A percentile compares a stretch with the other conserved stretches of the same genome.
Conservation (phyloP, 2,797 vertebrate species). For the Lates japonicus region DNA sequence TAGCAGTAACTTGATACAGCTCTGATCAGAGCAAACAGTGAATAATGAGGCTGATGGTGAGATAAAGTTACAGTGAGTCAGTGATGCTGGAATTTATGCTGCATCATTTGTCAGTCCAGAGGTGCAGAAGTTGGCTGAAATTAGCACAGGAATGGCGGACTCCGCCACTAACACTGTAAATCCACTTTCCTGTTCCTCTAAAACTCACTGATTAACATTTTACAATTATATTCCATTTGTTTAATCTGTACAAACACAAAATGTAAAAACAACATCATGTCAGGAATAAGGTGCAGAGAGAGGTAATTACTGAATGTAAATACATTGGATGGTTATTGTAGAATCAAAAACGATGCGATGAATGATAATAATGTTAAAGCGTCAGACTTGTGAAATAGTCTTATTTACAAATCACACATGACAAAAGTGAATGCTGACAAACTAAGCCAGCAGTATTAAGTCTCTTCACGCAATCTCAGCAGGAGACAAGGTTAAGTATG, state of each 20-base stretch:
- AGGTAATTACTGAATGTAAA: background rate
- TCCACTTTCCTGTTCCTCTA: too few relatives aligned
- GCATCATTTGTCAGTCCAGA: too few relatives aligned
- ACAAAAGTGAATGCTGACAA: slow-evolving; percentile 32
- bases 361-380: background rate
- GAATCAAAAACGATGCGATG: background rate
- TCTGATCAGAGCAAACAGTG: background rate
- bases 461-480: slow-evolving; percentile 42
- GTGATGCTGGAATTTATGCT: too few relatives aligned
- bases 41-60: too few relatives aligned
- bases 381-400: background rate
- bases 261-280: too few relatives aligned
- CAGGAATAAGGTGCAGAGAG: background rate
- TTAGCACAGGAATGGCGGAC: too few relatives aligned
- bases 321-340: background rate
- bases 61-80: background rate
- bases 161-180: too few relatives aligned
- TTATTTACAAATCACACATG: slow-evolving; percentile 20
- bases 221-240: too few relatives aligned
- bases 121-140: too few relatives aligned
- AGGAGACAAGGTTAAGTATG: slow-evolving; percentile 75
- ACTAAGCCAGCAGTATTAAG: slow-evolving; percentile 24
- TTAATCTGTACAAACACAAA: too few relatives aligned
- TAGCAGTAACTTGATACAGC: background rate
- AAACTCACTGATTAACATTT: too few relatives aligned